Evolutionary conservation across 2,888 invertebrate genomes (phyloP).

Genomic region (Polyommatus iphigenia): DNA sequence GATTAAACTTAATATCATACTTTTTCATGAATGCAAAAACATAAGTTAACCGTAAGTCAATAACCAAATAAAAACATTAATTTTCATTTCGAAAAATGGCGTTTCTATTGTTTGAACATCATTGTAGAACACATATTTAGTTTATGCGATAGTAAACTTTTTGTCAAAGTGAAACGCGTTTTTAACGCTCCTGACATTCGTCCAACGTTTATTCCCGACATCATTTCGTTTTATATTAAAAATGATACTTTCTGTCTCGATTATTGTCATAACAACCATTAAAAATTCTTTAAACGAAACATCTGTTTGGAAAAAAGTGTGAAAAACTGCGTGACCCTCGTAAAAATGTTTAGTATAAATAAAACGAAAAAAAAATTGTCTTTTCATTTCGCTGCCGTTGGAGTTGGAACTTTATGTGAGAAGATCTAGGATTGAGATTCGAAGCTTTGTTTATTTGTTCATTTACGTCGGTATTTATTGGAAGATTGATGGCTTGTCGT

Average conservation of each 20-base stretch:
- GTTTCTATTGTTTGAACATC: neutral
- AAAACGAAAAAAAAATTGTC: constrained; percentile 45
- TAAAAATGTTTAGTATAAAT: constrained; percentile 69
- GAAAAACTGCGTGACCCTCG: constrained; percentile 67
- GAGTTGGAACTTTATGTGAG: constrained; percentile 42
- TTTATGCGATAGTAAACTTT: constrained; percentile 71
- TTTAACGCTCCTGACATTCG: constrained; percentile 57
- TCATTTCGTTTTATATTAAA: constrained; percentile 55
- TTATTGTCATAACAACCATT: constrained; percentile 69
- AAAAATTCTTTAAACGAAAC: constrained; percentile 57
- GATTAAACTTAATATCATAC: too few species aligned
- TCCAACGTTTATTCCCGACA: constrained; percentile 48
- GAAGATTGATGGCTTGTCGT: constrained; percentile 75
- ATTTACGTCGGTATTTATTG: constrained; percentile 66
- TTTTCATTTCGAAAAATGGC: neutral
- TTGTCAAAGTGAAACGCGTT: constrained; percentile 71
- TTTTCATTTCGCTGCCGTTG: constrained; percentile 41
- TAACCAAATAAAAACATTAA: too few species aligned
- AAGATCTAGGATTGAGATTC: neutral
- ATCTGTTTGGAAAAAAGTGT: constrained; percentile 65
- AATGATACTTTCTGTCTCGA: constrained; percentile 66
- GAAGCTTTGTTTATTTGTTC: constrained; percentile 40
- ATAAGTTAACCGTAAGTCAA: too few species aligned
- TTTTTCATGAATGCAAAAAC: too few species aligned
- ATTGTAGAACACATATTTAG: constrained; percentile 47